phyloP scores from a whole-genome alignment of 2,888 invertebrate species.

The Hymenopus coronatus region DNA sequence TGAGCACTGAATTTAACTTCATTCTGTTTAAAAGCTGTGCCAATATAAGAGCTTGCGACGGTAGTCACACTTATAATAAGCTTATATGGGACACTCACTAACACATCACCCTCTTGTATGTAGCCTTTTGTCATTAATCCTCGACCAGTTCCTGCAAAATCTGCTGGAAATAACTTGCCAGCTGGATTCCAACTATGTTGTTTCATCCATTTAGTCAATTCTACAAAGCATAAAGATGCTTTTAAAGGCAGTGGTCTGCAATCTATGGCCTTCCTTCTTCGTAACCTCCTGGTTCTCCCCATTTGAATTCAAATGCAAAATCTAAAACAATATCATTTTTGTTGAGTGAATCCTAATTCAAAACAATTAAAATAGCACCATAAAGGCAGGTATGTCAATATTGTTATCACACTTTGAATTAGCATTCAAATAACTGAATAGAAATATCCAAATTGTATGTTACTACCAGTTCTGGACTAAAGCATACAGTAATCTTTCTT shows the following conservation, averaged over 20 bases:
- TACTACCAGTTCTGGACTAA: no score
- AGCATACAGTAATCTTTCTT: no score
- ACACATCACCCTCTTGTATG: constrained; percentile 56
- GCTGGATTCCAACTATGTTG: constrained; percentile 56
- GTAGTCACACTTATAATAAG: constrained; percentile 50
- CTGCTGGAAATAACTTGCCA: constrained; percentile 54
- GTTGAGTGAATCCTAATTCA: neutral
- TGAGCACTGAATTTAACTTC: constrained; percentile 55
- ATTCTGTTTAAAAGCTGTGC: constrained; percentile 36
- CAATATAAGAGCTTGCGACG: constrained; percentile 39
- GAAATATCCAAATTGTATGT: no score
- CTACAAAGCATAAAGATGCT: constrained; percentile 39
- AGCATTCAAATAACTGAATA: no score
- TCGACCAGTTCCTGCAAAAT: constrained; percentile 67
- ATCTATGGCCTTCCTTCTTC: neutral
- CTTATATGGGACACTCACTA: constrained; percentile 53
- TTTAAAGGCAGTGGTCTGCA: neutral
- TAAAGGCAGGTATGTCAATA: no score
- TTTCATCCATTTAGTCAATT: constrained; percentile 55
- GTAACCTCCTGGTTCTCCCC: constrained; percentile 19
- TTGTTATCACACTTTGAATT: no score
- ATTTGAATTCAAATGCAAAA: neutral
- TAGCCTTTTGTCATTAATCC: constrained; percentile 64
- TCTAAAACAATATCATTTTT: neutral
- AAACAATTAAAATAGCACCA: neutral